Evolutionary conservation across 2,797 vertebrate genomes (phyloP).

Genomic region (Tangara arthus): DNA sequence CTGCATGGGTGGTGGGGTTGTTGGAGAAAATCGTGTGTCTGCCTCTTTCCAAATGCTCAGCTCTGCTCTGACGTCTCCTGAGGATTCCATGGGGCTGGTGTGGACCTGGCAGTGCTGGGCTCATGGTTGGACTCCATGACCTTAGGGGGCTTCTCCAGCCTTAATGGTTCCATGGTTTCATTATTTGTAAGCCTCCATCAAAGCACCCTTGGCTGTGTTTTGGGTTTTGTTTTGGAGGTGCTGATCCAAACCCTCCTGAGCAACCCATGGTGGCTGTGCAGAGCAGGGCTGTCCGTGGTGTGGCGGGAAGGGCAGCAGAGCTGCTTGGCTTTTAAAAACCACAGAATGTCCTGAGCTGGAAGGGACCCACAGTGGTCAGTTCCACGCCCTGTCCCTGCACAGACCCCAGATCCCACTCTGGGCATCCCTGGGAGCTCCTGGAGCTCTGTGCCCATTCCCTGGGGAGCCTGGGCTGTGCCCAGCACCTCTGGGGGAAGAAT

Average conservation of each 20-base stretch:
- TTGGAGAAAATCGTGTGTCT: accelerated
- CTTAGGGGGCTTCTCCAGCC: background rate
- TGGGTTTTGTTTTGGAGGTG: background rate
- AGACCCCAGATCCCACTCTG: background rate
- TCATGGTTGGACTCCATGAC: background rate
- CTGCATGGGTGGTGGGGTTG: background rate
- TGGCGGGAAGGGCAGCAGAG: background rate
- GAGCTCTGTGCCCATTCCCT: background rate
- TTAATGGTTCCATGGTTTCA: background rate
- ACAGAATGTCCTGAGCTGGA: background rate
- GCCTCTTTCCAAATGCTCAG: background rate
- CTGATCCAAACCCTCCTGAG: background rate
- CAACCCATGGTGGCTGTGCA: background rate
- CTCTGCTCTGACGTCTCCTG: accelerated
- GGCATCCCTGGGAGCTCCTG: accelerated
- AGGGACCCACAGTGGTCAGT: too few relatives aligned
- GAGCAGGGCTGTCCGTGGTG: accelerated
- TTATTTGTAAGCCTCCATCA: background rate
- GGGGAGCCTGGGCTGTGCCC: background rate
- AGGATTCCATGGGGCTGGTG: background rate
- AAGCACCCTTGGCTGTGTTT: background rate
- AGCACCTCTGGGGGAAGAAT: too few relatives aligned
- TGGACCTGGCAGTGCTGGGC: background rate
- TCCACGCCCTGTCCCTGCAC: accelerated
- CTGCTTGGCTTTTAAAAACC: background rate